A percentile compares a stretch with the other conserved stretches of the same genome.
phyloP scores from a whole-genome alignment of 2,888 invertebrate genomes.

The Chymomyza caudatula region DNA sequence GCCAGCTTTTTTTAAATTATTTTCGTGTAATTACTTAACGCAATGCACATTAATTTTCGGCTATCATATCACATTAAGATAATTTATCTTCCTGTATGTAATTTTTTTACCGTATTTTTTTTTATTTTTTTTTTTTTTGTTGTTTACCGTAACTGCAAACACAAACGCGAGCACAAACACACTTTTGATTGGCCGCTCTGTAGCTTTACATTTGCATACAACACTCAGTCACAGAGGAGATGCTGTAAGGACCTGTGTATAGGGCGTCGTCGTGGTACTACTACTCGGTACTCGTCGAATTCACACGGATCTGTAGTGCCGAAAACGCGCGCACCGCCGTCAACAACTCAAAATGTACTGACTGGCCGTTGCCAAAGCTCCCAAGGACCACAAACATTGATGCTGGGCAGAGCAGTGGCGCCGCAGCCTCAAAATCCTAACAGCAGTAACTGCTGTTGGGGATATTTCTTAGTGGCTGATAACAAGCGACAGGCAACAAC shows the following conservation, averaged over 20 bases:
- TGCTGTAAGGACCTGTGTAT: not conserved
- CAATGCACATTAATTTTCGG: slow-evolving; percentile 50
- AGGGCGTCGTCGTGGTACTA: not conserved
- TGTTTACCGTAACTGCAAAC: too few relatives aligned
- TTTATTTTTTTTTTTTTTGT: too few relatives aligned
- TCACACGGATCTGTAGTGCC: slow-evolving; percentile 12
- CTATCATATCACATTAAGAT: slow-evolving; percentile 66
- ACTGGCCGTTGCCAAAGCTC: slow-evolving; percentile 25
- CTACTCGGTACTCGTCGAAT: not conserved
- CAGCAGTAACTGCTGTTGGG: slow-evolving; percentile 23
- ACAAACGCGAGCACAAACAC: slow-evolving; percentile 3
- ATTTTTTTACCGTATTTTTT: too few relatives aligned
- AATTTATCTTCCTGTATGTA: slow-evolving; percentile 48
- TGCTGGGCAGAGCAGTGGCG: slow-evolving; percentile 42
- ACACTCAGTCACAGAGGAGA: slow-evolving; percentile 22
- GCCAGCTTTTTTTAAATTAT: slow-evolving; percentile 20
- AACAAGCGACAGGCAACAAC: slow-evolving; percentile 17
- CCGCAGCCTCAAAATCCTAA: not conserved
- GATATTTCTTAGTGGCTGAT: slow-evolving; percentile 30
- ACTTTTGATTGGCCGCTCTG: slow-evolving; percentile 35
- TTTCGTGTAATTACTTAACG: slow-evolving; percentile 37
- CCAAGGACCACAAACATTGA: slow-evolving; percentile 29
- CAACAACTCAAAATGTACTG: slow-evolving; percentile 67
- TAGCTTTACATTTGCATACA: slow-evolving; percentile 49
- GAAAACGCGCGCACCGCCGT: slow-evolving; percentile 58